Conservation (phyloP, 2,888 invertebrate species). For the Trachelus stipa region DNA sequence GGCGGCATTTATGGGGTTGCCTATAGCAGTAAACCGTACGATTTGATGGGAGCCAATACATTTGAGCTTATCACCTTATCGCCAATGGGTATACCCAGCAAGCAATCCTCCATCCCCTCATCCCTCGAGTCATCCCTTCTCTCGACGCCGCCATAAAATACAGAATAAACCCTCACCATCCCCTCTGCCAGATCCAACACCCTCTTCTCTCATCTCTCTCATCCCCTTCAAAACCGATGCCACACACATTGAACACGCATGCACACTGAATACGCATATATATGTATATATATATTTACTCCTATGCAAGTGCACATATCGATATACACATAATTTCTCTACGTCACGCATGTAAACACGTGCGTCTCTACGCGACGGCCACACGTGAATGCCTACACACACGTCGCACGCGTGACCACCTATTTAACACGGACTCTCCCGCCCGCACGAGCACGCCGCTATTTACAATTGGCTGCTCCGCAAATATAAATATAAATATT, state of each 20-base stretch:
- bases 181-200: slow-evolving; percentile 15
- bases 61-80: slow-evolving; percentile 66
- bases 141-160: slow-evolving; percentile 57
- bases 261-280: background rate
- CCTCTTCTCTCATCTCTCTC: slow-evolving; percentile 12
- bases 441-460: background rate
- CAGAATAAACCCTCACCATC: slow-evolving; percentile 56
- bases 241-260: slow-evolving; percentile 12
- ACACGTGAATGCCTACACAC: background rate
- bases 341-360: background rate
- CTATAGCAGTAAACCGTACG: slow-evolving; percentile 61
- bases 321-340: background rate
- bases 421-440: slow-evolving; percentile 35
- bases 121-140: background rate
- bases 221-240: slow-evolving; percentile 19
- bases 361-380: background rate
- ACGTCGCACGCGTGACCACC: slow-evolving; percentile 34
- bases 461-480: slow-evolving; percentile 13
- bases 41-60: slow-evolving; percentile 66
- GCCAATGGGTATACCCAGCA: slow-evolving; percentile 56
- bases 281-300: too few species aligned
- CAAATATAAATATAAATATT: slow-evolving; percentile 49
- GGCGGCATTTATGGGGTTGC: slow-evolving; percentile 56
- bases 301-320: background rate
- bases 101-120: slow-evolving; percentile 41